Base-by-base conservation (phyloP, 2,888 invertebrate genomes). In the Scrobipalpa costella region DNA sequence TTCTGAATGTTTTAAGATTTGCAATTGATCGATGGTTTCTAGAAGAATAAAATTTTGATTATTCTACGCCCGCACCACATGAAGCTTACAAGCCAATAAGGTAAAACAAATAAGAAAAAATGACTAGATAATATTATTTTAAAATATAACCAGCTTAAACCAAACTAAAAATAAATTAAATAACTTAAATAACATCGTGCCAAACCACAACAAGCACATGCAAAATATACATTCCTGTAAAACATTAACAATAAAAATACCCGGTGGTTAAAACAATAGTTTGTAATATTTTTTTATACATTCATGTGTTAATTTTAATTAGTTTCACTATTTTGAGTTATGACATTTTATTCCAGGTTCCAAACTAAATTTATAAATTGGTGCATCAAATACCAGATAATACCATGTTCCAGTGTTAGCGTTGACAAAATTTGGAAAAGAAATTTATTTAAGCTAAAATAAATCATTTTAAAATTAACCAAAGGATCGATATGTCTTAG, bases 11-110 rank as follows among this genome's bases (percentile, higher is more conserved):
- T 15, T 44, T 40, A 27, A 27, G 27, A 27, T 27, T 27, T 27
- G 27, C 5, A 27, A 27, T 27, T 27, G 27, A 27, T 13, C 19
- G 44, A 17, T 63, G 49, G 9, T 27, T n/a, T 44, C 57, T 55
- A 27, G 17, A 47, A 47, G 34, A 13, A 27, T 21, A 50, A 55
- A 55, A 27, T 40, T 21, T n/a, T 21, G 40, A n/a, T 40, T 27
- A 62, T 59, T 19, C 27, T 15, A 44, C 21, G 19, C 57, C 55
- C n/a, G 17, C 21, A 55, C 52, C 27, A 38, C 38, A 55, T 33
- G 15, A 27, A 34, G 27, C 55, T 9, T 15, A 55, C 11, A 55
- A 55, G n/a, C 34, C 27, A 52, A 52, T 52, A 27, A 52, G 3
- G 27, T 27, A 27, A 27, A 27, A 27, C 27, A 27, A n/a, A 19